Base-by-base conservation (phyloP, 2,113 vertebrate species). In the Buteo buteo region DNA sequence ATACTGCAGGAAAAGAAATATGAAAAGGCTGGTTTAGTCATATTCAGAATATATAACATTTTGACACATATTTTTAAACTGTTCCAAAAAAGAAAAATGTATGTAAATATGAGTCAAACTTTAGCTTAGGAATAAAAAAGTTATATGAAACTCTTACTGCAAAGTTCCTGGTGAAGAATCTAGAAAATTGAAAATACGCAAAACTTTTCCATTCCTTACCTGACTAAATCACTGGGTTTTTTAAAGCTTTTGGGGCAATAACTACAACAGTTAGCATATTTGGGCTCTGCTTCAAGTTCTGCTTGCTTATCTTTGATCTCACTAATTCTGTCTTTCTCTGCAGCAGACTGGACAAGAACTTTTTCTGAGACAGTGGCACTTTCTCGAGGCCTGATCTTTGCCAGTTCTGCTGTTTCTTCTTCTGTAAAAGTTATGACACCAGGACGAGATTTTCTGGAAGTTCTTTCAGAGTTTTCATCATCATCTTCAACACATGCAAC, bases 241-340 rank as follows among this genome's bases (percentile, higher is more conserved):
- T 99, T 99, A 98, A 99, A 99, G 97, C 99, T 99, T 98, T 99
- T 99, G 44, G 99, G 99, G 82, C 99, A 99, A 64, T 96, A 99
- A 87, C 86, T 98, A 93, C 99, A 99, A 92, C 99, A 99, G 98
- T 99, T 99, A 90, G 99, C 98, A 8, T 99, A 99, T 97, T 99
- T 99, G 42, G 99, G 99, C 82, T 99, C 99, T 0, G 99, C 98
- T 96, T 99, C 99, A 62, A 99, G 97, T 93, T 99, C 99, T 6
- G 98, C 99, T 10, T 98, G 98, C 77, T 99, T 99, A 95, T 99
- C 99, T 92, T 99, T 99, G 82, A 99, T 98, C 97, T 99, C 99
- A 31, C 99, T 99, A 96, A 99, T 98, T 44, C 99, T 99, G 96
- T 99, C 99, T 88, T 99, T 99, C 95, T 99, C 99, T 1, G 99